Evolutionary conservation across 2,113 vertebrate species (phyloP), one percentile per base, ranked within the genome.

Genomic region (Ailuropoda melanoleuca): DNA sequence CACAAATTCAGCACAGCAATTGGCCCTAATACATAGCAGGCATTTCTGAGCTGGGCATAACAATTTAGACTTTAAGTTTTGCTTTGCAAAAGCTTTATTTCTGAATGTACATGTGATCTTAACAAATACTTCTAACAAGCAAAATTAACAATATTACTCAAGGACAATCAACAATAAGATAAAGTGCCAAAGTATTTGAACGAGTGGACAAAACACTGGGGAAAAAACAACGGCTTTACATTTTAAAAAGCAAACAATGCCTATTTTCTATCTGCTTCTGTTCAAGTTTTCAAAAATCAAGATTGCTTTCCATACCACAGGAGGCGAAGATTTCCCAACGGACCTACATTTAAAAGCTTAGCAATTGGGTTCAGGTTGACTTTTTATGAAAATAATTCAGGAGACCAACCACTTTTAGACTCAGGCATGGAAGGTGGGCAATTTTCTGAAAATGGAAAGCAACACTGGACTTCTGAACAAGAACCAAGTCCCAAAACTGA

Each of bases 381-480:
- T 55, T 80, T 93, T 92, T 85, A 77, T 62, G 92, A 94, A 97
- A 99, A 99, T 56, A 99, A 97, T 88, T 99, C 99, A 11, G 98
- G 98, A 77, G 99, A 99, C 99, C 98, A 99, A 39, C 96, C 78
- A 85, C 55, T 83, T 62, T 64, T 55, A 68, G 86, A 12, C 8
- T 95, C 1, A 92, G n/a, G 4, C 6, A 29, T 17, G 53, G 87
- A 62, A 96, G 72, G 58, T 55, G 91, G 72, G 85, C 5, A 2
- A n/a, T 88, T 96, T 95, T 93, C 89, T 93, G 96, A 95, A 92
- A 81, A 93, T 17, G 92, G 88, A 80, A 85, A 48, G 75, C 2
- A 39, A 94, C 31, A 86, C 72, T 62, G 95, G 21, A 89, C 43
- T 95, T 97, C 88, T 48, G 84, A 97, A 97, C 80, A 48, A 39